Evolutionary conservation across 2,888 invertebrate species (phyloP).

Genomic region (Rhagium mordax): DNA sequence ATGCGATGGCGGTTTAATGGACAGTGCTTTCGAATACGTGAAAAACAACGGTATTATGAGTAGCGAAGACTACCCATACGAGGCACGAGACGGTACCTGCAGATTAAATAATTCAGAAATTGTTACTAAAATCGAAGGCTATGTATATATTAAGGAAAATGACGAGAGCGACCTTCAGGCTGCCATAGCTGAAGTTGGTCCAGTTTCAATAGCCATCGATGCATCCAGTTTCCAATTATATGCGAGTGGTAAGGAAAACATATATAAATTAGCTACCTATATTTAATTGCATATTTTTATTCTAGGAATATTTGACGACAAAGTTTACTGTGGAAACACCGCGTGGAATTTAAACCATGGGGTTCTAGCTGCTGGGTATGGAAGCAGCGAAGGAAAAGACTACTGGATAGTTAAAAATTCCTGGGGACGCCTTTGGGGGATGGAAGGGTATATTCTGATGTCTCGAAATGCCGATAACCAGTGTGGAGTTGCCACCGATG

Average conservation of each 20-base stretch:
- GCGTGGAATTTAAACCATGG: constrained; percentile 76
- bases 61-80: constrained; percentile 89
- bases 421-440: constrained; percentile 69
- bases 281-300: background rate
- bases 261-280: too few relatives aligned
- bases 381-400: constrained; percentile 73
- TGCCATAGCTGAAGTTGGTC: constrained; percentile 49
- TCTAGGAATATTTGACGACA: constrained; percentile 76
- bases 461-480: constrained; percentile 2
- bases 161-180: constrained; percentile 45
- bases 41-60: constrained; percentile 88
- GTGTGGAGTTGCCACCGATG: constrained; percentile 5
- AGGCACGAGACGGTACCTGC: constrained; percentile 81
- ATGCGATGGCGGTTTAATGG: constrained; percentile 88
- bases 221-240: constrained; percentile 83
- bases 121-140: constrained; percentile 87
- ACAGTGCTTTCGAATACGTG: constrained; percentile 88
- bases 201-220: constrained; percentile 49
- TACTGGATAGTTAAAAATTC: constrained; percentile 81
- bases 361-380: constrained; percentile 84
- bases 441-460: constrained; percentile 49
- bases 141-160: constrained; percentile 75
- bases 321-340: constrained; percentile 68
- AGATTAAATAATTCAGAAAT: constrained; percentile 76
- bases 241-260: constrained; percentile 71